Evolutionary conservation across 2,888 invertebrate genomes (phyloP).

Genomic region (Mongoloraphidia duomilia): DNA sequence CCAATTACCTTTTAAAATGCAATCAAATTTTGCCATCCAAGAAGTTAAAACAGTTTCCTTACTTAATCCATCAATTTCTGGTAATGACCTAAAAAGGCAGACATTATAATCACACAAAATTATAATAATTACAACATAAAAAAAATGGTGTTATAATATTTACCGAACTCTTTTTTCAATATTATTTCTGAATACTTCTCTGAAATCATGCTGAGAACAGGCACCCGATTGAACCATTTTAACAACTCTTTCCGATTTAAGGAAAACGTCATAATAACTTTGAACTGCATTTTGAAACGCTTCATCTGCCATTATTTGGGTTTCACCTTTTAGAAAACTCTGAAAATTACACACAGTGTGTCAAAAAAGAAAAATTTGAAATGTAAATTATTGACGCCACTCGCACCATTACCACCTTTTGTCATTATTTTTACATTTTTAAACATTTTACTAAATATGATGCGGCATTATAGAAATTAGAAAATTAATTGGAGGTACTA

Average conservation of each 20-base stretch:
- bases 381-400: too few relatives aligned
- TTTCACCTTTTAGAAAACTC: slow-evolving; percentile 94
- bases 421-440: too few relatives aligned
- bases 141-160: slow-evolving; percentile 8
- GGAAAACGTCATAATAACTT: slow-evolving; percentile 88
- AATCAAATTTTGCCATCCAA: slow-evolving; percentile 99
- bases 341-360: slow-evolving; percentile 28
- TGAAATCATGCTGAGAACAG: slow-evolving; percentile 95
- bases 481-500: too few relatives aligned
- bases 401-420: too few relatives aligned
- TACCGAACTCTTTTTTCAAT: slow-evolving; percentile 95
- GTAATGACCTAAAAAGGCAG: slow-evolving; percentile 63
- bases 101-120: neutral
- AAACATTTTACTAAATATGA: too few relatives aligned
- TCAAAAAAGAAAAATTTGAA: neutral
- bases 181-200: slow-evolving; percentile 95
- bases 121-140: neutral
- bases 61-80: slow-evolving; percentile 97
- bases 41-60: slow-evolving; percentile 98
- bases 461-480: too few relatives aligned
- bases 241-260: slow-evolving; percentile 89
- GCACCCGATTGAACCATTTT: slow-evolving; percentile 97
- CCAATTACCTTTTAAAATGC: slow-evolving; percentile 82
- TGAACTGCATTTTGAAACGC: slow-evolving; percentile 98
- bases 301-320: slow-evolving; percentile 94